These are phyloP conservation scores for Callosobruchus maculatus DNA, from an alignment of 2,888 invertebrate species.

Conservation along the genomic window DNA sequence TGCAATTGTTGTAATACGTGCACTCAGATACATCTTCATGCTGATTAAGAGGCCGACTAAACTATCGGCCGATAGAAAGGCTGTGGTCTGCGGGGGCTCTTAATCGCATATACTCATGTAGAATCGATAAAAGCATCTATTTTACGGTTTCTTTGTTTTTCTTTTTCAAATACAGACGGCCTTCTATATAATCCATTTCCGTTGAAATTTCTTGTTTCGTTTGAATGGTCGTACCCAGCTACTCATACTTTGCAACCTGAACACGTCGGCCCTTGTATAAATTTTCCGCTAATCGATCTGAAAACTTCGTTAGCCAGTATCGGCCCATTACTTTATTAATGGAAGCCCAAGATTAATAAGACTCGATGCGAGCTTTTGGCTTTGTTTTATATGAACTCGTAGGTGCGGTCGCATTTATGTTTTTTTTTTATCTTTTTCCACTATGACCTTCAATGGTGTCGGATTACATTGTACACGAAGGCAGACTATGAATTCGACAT, in stretches of 20 bases:
- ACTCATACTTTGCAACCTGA: neutral
- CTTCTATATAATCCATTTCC: too few species aligned
- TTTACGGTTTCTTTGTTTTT: too few species aligned
- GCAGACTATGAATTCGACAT: neutral
- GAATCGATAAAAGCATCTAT: too few species aligned
- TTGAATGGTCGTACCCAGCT: too few species aligned
- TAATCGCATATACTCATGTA: too few species aligned
- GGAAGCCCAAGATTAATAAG: neutral
- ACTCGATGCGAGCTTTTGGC: neutral
- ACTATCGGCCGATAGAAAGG: too few species aligned
- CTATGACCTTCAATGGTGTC: neutral
- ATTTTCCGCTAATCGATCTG: neutral
- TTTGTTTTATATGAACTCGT: neutral
- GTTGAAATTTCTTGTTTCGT: too few species aligned
- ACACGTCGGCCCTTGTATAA: neutral
- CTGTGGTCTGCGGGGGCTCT: too few species aligned
- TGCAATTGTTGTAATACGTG: too few species aligned
- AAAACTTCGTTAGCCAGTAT: neutral
- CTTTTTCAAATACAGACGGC: too few species aligned
- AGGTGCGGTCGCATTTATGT: neutral
- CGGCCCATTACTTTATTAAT: neutral
- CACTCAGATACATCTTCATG: too few species aligned
- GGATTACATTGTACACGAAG: neutral
- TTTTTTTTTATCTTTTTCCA: neutral
- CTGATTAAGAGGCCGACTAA: too few species aligned